Evolutionary conservation across 2,113 vertebrate species (phyloP), one percentile per base, ranked within the genome.

Genomic region (Orthonyx spaldingii): DNA sequence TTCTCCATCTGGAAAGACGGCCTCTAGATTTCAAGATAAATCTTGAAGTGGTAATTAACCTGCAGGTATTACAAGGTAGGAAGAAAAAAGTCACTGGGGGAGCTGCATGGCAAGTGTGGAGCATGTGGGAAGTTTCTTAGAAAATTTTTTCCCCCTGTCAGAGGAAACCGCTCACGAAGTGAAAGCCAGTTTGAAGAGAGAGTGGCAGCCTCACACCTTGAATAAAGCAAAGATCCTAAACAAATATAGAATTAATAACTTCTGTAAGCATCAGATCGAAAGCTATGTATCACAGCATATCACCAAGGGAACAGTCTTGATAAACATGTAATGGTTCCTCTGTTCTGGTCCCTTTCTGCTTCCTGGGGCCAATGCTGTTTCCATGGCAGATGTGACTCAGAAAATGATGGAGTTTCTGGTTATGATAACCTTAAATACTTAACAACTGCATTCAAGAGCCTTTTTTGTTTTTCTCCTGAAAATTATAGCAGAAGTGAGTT

Each of bases 51-150:
- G 37, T 10, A 30, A 26, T 42, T 56, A 87, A 59, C 23, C 9
- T 87, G 17, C 17, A 84, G 17, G 8, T 41, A 52, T 64, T 55
- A 26, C 13, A 46, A 84, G 4, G 8, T 11, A 61, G 39, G 9
- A n/a, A 42, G 52, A 68, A 78, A 50, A 83, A 49, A 28, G 27
- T 66, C 35, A 11, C 35, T 30, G 6, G 7, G 10, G 10, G 13
- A 92, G 10, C 23, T 42, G 21, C 42, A 27, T 32, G 20, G 13
- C 16, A 42, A 32, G 20, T 20, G 50, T 7, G 5, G 37, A 74
- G 26, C 26, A 80, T 0, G 0, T 6, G 30, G 18, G 30, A 83
- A 72, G 15, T 33, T 70, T 72, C 46, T 56, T 12, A 6, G 2
- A 55, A 26, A 50, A 5, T 8, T 2, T 20, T 59, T 47, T 21